phyloP scores from a whole-genome alignment of 2,888 invertebrate species.

The Spisula subtruncata region DNA sequence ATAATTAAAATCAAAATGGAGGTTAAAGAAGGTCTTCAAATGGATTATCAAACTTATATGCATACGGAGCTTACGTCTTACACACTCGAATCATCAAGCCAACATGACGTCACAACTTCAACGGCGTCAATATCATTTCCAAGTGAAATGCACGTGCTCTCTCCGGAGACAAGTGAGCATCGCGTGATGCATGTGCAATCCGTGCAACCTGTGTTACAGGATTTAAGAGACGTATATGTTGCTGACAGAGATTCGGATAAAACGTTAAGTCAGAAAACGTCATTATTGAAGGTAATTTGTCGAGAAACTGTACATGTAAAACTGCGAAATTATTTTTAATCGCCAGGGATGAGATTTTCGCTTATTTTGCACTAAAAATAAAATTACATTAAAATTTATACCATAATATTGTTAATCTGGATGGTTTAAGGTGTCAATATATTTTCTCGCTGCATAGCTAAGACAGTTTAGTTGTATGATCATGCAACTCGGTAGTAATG shows the following conservation, averaged over 20 bases:
- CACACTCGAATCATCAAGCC: background rate
- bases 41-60: constrained; percentile 49
- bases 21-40: background rate
- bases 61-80: constrained; percentile 28
- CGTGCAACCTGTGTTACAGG: background rate
- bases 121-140: background rate
- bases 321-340: too few species aligned
- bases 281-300: constrained; percentile 15
- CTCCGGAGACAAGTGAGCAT: background rate
- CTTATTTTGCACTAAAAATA: too few species aligned
- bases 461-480: too few species aligned
- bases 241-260: background rate
- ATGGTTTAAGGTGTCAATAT: too few species aligned
- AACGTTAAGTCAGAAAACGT: background rate
- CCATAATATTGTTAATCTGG: too few species aligned
- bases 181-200: background rate
- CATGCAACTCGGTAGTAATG: too few species aligned
- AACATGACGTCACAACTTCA: background rate
- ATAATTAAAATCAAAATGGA: background rate
- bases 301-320: background rate
- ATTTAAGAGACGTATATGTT: background rate
- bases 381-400: too few species aligned
- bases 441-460: too few species aligned
- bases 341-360: too few species aligned
- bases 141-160: background rate